Conservation (phyloP, 2,113 vertebrate genomes). For the Gracilinanus agilis region DNA sequence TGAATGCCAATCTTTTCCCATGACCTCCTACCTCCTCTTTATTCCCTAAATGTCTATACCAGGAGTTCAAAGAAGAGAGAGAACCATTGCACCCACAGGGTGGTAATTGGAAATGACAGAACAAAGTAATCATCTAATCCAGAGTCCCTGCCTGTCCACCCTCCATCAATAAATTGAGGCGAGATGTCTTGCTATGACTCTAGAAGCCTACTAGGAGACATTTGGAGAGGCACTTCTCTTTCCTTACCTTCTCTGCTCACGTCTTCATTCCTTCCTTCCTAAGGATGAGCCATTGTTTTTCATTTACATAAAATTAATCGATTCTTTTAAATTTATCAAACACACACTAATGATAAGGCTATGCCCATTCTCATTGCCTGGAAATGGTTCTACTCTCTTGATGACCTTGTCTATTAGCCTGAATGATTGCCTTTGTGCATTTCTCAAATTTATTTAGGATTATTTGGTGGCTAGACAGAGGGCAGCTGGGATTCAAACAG, state of each 20-base stretch:
- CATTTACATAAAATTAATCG: constrained; percentile 3
- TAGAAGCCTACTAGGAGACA: not conserved
- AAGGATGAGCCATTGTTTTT: not conserved
- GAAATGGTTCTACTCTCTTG: constrained; percentile 9
- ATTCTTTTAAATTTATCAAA: constrained; percentile 4
- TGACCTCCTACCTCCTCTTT: not conserved
- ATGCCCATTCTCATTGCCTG: not conserved
- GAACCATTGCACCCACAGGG: not conserved
- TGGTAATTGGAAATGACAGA: not conserved
- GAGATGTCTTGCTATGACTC: not conserved
- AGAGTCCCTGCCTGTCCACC: not conserved
- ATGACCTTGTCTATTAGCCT: constrained; percentile 4
- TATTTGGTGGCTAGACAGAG: constrained; percentile 1
- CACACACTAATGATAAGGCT: not conserved
- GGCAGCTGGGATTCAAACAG: not conserved
- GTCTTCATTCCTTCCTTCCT: constrained; percentile 25
- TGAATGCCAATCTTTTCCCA: not conserved
- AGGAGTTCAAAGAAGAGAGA: not conserved
- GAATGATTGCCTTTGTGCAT: constrained; percentile 24
- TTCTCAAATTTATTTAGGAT: constrained; percentile 40
- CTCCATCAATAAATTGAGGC: not conserved
- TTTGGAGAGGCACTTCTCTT: not conserved
- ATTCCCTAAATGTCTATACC: not conserved
- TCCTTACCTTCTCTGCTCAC: not conserved
- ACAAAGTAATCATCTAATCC: not conserved